A percentile compares a stretch with the other conserved stretches of the same genome.
Conservation (phyloP, 2,888 invertebrate species). For the Papilio elwesi region DNA sequence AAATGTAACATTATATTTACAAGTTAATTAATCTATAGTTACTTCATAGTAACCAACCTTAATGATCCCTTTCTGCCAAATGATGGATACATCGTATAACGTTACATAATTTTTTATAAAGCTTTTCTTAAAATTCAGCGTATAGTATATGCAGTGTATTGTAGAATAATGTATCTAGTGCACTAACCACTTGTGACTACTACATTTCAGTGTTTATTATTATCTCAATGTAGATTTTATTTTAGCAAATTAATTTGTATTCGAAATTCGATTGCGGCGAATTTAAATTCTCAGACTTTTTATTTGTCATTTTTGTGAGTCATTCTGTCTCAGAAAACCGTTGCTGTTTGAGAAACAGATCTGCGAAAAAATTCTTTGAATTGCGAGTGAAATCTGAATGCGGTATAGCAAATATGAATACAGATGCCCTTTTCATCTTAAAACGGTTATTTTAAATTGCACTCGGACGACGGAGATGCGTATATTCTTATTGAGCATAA, state of each 20-base stretch:
- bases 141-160: too few relatives aligned
- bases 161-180: too few relatives aligned
- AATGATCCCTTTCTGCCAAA: constrained; percentile 8
- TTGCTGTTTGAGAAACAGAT: background rate
- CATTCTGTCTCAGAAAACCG: constrained; percentile 4
- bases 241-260: too few relatives aligned
- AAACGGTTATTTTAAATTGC: constrained; percentile 28
- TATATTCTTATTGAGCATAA: constrained; percentile 28
- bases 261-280: background rate
- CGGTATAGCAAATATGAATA: constrained; percentile 13
- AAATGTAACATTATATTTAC: constrained; percentile 7
- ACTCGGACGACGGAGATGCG: background rate
- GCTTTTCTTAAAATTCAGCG: background rate
- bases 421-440: constrained; percentile 26
- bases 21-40: constrained; percentile 19
- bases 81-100: background rate
- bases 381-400: constrained; percentile 8
- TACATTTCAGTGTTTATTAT: too few relatives aligned
- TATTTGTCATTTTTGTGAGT: constrained; percentile 15
- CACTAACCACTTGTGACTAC: background rate
- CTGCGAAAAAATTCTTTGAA: constrained; percentile 16
- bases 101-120: constrained; percentile 2
- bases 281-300: constrained; percentile 3
- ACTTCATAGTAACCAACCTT: constrained; percentile 14
- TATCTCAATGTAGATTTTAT: too few relatives aligned